phyloP scores from a whole-genome alignment of 2,113 vertebrate species.

The Tonatia bakeri region DNA sequence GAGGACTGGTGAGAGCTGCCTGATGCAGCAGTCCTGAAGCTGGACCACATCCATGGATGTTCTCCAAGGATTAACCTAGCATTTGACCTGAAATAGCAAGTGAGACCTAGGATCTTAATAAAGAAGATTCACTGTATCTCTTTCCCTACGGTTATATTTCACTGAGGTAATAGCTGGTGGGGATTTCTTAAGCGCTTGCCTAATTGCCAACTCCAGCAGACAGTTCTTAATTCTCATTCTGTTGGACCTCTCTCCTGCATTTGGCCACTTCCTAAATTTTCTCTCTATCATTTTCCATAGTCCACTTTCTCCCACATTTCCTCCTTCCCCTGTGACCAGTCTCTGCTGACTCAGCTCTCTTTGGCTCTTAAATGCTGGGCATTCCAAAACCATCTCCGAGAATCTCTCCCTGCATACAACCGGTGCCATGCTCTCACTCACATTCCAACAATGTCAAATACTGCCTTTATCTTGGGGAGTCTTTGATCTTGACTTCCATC shows the following conservation, averaged over 20 bases:
- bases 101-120: background rate
- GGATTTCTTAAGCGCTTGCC: slow-evolving; percentile 10
- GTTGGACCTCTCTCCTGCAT: background rate
- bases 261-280: background rate
- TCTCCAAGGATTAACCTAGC: background rate
- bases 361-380: background rate
- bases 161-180: background rate
- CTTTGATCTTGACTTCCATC: background rate
- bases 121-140: background rate
- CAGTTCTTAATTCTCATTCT: background rate
- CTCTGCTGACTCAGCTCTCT: background rate
- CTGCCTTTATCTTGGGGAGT: background rate
- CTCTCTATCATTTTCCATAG: background rate
- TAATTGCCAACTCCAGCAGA: background rate
- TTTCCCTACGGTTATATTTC: background rate
- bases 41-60: background rate
- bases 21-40: background rate
- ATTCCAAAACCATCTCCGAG: background rate
- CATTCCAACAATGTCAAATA: background rate
- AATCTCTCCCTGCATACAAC: background rate
- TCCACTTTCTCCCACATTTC: background rate
- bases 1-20: background rate
- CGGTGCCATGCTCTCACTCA: background rate
- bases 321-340: background rate
- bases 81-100: background rate